Base-by-base conservation (phyloP, 1,140 invertebrate species). In the Nasonia vitripennis region DNA sequence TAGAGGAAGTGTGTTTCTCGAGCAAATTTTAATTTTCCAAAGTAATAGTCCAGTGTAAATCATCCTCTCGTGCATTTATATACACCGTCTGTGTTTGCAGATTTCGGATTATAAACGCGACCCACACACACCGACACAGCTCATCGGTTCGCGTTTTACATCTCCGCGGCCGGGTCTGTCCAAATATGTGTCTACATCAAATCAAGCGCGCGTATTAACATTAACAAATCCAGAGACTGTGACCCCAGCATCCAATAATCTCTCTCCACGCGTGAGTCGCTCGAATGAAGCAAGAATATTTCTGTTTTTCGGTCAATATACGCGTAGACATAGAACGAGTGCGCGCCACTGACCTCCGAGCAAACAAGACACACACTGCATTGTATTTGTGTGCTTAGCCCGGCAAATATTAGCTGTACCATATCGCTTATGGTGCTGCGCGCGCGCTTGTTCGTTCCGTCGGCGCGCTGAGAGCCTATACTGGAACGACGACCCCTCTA, bases 391-490 rank as follows among this genome's bases (percentile, higher is more conserved):
- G 88, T 92, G 90, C 91, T 90, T 89, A 89, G 91, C 89, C 91
- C 88, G 89, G 91, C 91, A 93, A 93, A 93, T 93, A 92, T 93
- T 93, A 93, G 92, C 92, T 90, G 1, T 45, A 92, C 90, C 91
- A 92, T 93, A 93, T 93, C 92, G 92, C 91, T 92, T 92, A 92
- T 92, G 90, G 89, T 90, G 4, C 34, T 37, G 34, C 34, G 34
- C 34, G 34, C 34, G 90, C 91, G 91, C 90, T 92, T 91, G 92
- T 10, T 45, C 41, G 41, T 45, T 45, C 27, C 62, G n/a, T 62
- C 71, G 27, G 75, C 48, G 27, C 11, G 70, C 31, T 0, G 12
- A 73, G 10, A 14, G 23, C 10, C 10, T 51, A 51, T 51, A 51
- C 27, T 27, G 70, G 70, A 73, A 31, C 37, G 34, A 34, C 55